These are phyloP conservation scores for Cebus imitator DNA, from an alignment of 2,113 vertebrate species.

Conservation along the genomic window DNA sequence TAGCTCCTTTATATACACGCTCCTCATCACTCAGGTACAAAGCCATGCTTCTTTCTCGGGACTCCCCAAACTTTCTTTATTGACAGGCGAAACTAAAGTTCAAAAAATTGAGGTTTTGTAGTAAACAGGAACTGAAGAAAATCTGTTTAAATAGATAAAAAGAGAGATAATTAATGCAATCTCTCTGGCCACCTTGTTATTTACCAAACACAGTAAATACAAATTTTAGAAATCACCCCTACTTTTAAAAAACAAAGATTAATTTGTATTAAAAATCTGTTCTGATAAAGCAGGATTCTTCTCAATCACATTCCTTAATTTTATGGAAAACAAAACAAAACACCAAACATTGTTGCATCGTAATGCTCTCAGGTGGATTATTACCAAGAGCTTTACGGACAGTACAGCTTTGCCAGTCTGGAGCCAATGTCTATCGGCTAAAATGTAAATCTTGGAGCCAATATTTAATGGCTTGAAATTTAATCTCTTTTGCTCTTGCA, in stretches of 20 bases:
- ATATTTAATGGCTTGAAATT: not conserved
- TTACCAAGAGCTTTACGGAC: not conserved
- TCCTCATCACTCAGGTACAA: not conserved
- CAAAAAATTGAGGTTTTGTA: not conserved
- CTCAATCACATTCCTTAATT: not conserved
- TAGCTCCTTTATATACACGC: not conserved
- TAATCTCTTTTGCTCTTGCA: not conserved
- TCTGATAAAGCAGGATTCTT: not conserved
- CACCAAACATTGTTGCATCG: not conserved
- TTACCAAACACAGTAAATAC: not conserved
- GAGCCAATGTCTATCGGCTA: not conserved
- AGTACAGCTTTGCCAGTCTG: not conserved
- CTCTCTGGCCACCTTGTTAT: not conserved
- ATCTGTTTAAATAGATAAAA: not conserved
- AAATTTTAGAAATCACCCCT: not conserved
- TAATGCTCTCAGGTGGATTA: not conserved
- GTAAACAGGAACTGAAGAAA: not conserved
- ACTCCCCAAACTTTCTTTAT: not conserved
- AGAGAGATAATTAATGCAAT: not conserved
- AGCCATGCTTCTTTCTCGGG: not conserved
- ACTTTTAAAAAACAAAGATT: not conserved
- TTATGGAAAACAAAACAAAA: not conserved
- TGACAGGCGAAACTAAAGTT: not conserved
- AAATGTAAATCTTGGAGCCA: not conserved
- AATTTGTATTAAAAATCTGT: not conserved